Evolutionary conservation across 64 coral and sea anemone species (phyloP).

Genomic region (Dendronephthya gigantea): DNA sequence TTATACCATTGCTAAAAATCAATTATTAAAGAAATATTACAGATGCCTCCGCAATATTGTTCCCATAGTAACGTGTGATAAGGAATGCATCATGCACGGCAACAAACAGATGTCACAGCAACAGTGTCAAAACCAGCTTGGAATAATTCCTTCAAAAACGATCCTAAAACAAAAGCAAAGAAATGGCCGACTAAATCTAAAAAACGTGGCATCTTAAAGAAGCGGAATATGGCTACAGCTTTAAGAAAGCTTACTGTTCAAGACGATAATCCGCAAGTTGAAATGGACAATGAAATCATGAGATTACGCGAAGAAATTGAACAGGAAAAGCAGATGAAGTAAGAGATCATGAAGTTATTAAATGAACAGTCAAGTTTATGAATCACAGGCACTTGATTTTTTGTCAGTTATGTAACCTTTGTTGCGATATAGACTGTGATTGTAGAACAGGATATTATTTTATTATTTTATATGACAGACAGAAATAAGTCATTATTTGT

Average conservation of each 20-base stretch:
- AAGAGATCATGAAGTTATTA: constrained; percentile 6
- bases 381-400: background rate
- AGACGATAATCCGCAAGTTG: constrained; percentile 39
- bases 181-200: constrained; percentile 22
- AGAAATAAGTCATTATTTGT: background rate
- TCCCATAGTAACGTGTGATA: background rate
- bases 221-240: constrained; percentile 20
- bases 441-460: background rate
- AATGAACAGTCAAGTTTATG: background rate
- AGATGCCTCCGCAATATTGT: background rate
- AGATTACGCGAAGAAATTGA: constrained; percentile 86
- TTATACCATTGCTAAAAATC: too few relatives aligned
- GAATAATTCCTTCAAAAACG: background rate
- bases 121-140: background rate
- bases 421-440: background rate
- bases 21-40: too few relatives aligned
- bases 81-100: background rate
- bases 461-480: background rate
- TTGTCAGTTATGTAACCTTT: background rate
- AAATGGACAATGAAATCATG: constrained; percentile 90
- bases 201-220: background rate
- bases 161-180: constrained; percentile 4
- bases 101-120: background rate
- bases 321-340: constrained; percentile 99
- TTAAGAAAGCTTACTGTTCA: constrained; percentile 36